Percentiles rank a stretch among this genome's conserved stretches.
These are phyloP conservation scores for Eilema sororculum DNA, from an alignment of 2,888 invertebrate genomes.

Conservation along the genomic window DNA sequence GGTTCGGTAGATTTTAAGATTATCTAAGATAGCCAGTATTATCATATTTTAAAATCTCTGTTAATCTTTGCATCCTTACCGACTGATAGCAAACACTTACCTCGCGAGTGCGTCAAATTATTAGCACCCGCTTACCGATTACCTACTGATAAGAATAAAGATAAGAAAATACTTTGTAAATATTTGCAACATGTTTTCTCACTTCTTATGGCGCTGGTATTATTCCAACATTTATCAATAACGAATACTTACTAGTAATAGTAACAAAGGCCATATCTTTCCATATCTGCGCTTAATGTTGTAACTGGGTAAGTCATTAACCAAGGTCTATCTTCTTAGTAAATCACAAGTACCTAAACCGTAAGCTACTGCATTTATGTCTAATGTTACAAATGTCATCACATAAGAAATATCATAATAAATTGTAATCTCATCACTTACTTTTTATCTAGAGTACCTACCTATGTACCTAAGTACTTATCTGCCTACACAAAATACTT, in stretches of 20 bases:
- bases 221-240: constrained; percentile 30
- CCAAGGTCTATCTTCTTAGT: constrained; percentile 11
- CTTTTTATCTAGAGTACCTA: constrained; percentile 9
- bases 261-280: constrained; percentile 10
- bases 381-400: not conserved
- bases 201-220: not conserved
- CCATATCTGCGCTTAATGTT: not conserved
- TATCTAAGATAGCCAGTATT: not conserved
- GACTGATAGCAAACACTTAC: constrained; percentile 51
- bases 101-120: constrained; percentile 37
- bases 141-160: constrained; percentile 47
- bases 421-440: not conserved
- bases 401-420: constrained; percentile 1
- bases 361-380: constrained; percentile 1
- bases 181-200: not conserved
- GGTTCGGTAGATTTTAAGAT: not conserved
- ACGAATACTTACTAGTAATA: not conserved
- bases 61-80: constrained; percentile 63
- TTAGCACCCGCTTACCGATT: constrained; percentile 33
- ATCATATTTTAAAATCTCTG: constrained; percentile 59
- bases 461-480: constrained; percentile 6
- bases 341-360: constrained; percentile 16
- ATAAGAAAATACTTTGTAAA: constrained; percentile 25
- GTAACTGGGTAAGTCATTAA: not conserved
- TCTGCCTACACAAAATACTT: constrained; percentile 51